phyloP scores from a whole-genome alignment of 2,888 invertebrate species.

The Habrosyne pyritoides region DNA sequence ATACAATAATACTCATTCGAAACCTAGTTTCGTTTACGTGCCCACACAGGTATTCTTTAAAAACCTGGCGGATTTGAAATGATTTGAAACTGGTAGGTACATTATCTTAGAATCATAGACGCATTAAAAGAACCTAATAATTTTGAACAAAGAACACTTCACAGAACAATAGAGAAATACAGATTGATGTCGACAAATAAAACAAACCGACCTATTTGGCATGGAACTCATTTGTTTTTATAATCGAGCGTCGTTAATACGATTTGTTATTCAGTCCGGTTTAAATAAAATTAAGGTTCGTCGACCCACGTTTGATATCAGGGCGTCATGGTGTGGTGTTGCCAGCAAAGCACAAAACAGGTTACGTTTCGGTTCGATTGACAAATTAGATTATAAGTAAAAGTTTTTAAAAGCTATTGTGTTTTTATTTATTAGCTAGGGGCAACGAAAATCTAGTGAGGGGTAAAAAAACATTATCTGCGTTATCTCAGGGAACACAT shows the following conservation, averaged over 20 bases:
- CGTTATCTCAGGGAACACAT: too few species aligned
- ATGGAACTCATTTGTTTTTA: not conserved
- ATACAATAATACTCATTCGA: too few species aligned
- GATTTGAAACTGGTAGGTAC: too few species aligned
- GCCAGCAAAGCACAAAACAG: not conserved
- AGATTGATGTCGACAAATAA: not conserved
- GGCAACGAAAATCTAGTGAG: too few species aligned
- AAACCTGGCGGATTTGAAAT: not conserved
- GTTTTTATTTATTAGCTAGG: too few species aligned
- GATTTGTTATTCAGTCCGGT: slow-evolving; percentile 1
- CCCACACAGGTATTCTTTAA: too few species aligned
- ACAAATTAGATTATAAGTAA: slow-evolving; percentile 2
- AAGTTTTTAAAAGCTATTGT: not conserved
- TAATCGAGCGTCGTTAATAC: not conserved
- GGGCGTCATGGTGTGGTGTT: not conserved
- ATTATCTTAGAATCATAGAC: too few species aligned
- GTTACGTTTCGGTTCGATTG: not conserved
- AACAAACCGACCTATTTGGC: not conserved
- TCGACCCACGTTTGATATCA: not conserved
- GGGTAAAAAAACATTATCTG: too few species aligned
- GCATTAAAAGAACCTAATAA: too few species aligned
- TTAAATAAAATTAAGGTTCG: not conserved
- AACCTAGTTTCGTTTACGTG: too few species aligned
- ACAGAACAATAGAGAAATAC: not conserved
- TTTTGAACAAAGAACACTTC: not conserved